phyloP scores from a whole-genome alignment of 2,888 invertebrate species.

The Oegoconia quadripuncta region DNA sequence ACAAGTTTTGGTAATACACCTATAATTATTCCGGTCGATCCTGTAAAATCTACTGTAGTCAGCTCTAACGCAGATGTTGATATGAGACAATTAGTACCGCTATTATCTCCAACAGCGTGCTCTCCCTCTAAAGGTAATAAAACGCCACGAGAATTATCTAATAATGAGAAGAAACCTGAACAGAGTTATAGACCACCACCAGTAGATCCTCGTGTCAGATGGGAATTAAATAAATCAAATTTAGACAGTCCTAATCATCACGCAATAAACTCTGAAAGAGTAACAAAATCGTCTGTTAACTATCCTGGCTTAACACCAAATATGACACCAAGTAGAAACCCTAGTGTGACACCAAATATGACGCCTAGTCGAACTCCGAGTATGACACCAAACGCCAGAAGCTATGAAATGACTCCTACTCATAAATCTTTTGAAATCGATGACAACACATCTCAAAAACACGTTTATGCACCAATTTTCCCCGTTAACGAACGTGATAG shows the following conservation, averaged over 20 bases:
- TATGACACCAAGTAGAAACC: conserved; percentile 22
- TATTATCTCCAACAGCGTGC: conserved; percentile 20
- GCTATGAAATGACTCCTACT: conserved; percentile 45
- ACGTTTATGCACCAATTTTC: conserved; percentile 58
- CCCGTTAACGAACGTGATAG: conserved; percentile 34
- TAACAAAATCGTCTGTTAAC: conserved; percentile 22
- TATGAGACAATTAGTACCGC: conserved; percentile 49
- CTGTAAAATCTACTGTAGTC: conserved; percentile 37
- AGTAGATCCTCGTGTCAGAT: conserved; percentile 50
- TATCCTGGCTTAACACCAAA: conserved; percentile 25
- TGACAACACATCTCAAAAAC: conserved; percentile 34
- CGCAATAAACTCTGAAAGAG: conserved; percentile 29
- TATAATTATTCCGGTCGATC: conserved; percentile 64
- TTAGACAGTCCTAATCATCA: conserved; percentile 33
- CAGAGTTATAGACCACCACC: conserved; percentile 24
- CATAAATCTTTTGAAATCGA: conserved; percentile 44
- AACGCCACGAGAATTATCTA: background rate
- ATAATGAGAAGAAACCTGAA: conserved; percentile 22
- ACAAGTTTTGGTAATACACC: conserved; percentile 33
- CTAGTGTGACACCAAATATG: conserved; percentile 26
- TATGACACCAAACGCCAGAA: conserved; percentile 35
- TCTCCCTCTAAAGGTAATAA: background rate
- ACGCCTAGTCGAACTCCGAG: conserved; percentile 23
- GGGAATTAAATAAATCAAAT: conserved; percentile 33
- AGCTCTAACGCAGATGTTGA: conserved; percentile 49